These are phyloP conservation scores for Butastur rufipennis DNA, from an alignment of 2,113 vertebrate genomes.

Conservation along the genomic window DNA sequence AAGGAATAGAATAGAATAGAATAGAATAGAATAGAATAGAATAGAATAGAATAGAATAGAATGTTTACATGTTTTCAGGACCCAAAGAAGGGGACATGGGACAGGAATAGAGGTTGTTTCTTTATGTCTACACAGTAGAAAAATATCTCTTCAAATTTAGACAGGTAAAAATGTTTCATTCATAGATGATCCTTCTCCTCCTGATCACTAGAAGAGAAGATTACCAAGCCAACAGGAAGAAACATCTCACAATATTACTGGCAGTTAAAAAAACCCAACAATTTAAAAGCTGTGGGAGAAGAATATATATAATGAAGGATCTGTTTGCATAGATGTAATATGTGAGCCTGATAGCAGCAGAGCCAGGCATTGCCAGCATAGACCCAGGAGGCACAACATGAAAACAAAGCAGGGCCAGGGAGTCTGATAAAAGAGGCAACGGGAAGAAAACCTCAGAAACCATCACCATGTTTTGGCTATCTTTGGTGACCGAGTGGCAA, in stretches of 20 bases:
- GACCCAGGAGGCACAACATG: neutral
- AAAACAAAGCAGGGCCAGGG: neutral
- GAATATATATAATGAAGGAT: neutral
- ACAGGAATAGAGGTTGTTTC: neutral
- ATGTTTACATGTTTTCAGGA: neutral
- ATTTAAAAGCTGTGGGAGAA: neutral
- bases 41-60: neutral
- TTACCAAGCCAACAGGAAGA: neutral
- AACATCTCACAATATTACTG: neutral
- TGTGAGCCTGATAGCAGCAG: neutral
- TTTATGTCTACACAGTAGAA: slow-evolving; percentile 15
- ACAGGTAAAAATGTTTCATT: neutral
- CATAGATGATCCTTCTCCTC: neutral
- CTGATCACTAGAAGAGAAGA: neutral
- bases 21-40: neutral
- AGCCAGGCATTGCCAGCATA: neutral
- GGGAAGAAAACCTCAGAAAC: neutral
- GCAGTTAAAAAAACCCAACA: neutral
- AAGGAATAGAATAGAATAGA: no score
- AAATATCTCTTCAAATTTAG: neutral
- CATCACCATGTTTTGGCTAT: neutral
- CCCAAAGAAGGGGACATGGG: neutral
- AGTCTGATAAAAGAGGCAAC: neutral
- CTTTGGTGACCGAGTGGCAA: neutral
- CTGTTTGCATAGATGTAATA: neutral